Evolutionary conservation across 2,888 invertebrate species (phyloP).

Genomic region (Nasonia oneida): DNA sequence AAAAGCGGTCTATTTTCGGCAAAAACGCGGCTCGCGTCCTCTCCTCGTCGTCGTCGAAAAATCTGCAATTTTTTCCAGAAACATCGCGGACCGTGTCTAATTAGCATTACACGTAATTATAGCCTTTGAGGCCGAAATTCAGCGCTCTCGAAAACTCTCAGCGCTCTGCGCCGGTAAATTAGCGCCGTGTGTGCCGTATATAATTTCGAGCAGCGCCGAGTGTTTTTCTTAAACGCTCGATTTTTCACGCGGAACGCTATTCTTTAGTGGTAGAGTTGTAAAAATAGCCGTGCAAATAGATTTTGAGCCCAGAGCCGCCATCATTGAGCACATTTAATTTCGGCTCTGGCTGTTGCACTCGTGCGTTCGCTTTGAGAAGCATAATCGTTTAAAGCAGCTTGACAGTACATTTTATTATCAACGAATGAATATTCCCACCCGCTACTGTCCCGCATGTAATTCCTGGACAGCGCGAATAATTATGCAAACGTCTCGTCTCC

Average conservation of each 20-base stretch:
- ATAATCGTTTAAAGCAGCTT: not conserved
- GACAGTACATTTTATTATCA: not conserved
- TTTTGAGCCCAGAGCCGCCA: no score
- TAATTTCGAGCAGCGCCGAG: not conserved
- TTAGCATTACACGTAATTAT: slow-evolving; percentile 46
- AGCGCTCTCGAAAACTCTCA: not conserved
- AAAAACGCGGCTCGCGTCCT: not conserved
- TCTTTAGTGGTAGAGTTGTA: no score
- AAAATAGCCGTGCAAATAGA: no score
- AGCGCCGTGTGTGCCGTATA: not conserved
- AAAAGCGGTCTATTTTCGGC: not conserved
- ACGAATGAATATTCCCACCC: not conserved
- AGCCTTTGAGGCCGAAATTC: slow-evolving; percentile 34
- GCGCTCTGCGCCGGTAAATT: not conserved
- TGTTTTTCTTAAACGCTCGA: not conserved
- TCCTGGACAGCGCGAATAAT: slow-evolving; percentile 28
- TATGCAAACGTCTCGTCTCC: slow-evolving; percentile 35
- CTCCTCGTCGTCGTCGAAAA: not conserved
- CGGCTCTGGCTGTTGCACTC: no score
- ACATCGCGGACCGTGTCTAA: slow-evolving; percentile 4
- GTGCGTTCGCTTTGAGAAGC: not conserved
- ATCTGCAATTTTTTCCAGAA: not conserved
- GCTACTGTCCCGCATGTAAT: not conserved
- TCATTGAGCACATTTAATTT: no score
- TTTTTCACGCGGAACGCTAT: no score